Base-by-base conservation (phyloP, 2,888 invertebrate species). In the Kryphioiulus occultus region DNA sequence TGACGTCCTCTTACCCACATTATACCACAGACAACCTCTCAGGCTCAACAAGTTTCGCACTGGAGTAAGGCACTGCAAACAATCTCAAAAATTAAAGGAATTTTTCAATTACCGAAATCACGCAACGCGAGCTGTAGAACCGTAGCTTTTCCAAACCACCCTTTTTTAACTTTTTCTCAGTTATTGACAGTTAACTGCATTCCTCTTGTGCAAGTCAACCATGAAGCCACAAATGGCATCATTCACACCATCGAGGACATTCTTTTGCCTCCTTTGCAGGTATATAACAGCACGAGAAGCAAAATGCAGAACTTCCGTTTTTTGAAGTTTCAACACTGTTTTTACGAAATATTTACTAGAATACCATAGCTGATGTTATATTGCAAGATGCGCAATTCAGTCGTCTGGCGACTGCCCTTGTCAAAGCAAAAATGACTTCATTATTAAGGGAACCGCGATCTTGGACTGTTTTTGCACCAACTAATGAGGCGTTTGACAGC, bases 391-490 rank as follows among this genome's bases (percentile, higher is more conserved):
- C 35, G 12, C 59, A 78, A 26, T 68, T 86, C 22, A 86, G 88
- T 47, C 42, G 85, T 12, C 26, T 88, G 47, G 88, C 88, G 0
- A 85, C 88, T 7, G 83, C 82, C 22, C 19, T 89, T 10, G 68
- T 87, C 3, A 68, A 85, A 78, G 88, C 89, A 10, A 88, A 89
- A 68, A 39, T 89, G 22, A 86, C 88, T 9, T 86, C 88, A 17
- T 59, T 88, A 5, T 47, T 89, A 15, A 88, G 89, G 26, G 89
- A 89, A 39, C 85, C 86, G 84, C 88, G 89, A n/a, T 88, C 90
- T 19, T 88, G 89, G 39, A 90, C 90, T 0, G 30, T 90, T 1
- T 88, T 90, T 85, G 90, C 90, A 30, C 89, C 90, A 17, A 88
- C 88, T 42, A 89, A 90, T 83, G 88, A 88, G n/a, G 90, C 90